A percentile compares a stretch with the other conserved stretches of the same genome.
Conservation (phyloP, 2,113 vertebrate species). For the Natator depressus region DNA sequence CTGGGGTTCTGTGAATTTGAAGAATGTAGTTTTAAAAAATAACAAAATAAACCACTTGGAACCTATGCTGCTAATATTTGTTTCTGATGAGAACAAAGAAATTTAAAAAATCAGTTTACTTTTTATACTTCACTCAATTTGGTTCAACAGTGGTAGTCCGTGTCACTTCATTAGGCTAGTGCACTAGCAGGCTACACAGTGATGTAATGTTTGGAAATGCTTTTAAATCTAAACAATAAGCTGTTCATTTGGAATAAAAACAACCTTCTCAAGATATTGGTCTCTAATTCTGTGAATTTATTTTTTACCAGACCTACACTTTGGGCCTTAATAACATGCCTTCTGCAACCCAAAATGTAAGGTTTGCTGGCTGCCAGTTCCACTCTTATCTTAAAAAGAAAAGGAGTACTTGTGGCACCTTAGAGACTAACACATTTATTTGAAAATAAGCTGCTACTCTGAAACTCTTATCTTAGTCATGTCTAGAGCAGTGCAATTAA, state of each 20-base stretch:
- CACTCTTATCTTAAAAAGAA: fast-evolving
- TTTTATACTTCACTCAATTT: background rate
- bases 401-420: no score
- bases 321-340: background rate
- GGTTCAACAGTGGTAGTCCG: no score
- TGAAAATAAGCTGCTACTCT: no score
- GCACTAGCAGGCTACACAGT: background rate
- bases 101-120: background rate
- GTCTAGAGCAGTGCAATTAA: fast-evolving
- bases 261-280: background rate
- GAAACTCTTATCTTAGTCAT: fast-evolving
- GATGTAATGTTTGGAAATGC: background rate
- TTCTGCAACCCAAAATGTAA: background rate
- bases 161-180: background rate
- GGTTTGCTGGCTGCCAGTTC: fast-evolving
- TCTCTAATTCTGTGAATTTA: background rate
- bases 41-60: fast-evolving
- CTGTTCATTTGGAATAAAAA: background rate
- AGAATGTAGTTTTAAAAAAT: fast-evolving
- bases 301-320: background rate
- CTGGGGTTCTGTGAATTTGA: background rate
- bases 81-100: background rate
- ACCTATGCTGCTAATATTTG: fast-evolving
- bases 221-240: background rate
- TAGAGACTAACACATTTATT: no score